Base-by-base conservation (phyloP, 2,797 vertebrate genomes). In the Ptychadena robeensis region DNA sequence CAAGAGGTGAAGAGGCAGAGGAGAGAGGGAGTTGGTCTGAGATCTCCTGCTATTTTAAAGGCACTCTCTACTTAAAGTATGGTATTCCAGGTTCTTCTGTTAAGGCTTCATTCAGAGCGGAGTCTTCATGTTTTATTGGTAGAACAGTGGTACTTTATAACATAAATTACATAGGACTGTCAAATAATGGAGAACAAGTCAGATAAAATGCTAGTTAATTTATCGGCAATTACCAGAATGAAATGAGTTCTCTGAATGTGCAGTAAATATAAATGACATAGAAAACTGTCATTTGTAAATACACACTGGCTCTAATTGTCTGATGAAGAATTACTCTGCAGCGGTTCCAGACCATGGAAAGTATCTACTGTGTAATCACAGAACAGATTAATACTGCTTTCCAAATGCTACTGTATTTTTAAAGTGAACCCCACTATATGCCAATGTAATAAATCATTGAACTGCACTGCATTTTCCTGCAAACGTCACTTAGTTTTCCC, bases 201-300 rank as follows among this genome's bases (percentile, higher is more conserved):
- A 61, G 25, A 61, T 9, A 18, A 53, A 25, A 28, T 61, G 25
- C 59, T 61, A 9, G 11, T 61, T 61, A 61, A 61, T 61, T 61
- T 61, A 61, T 61, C 28, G 25, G n/a, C 59, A 61, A 61, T 61
- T 61, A 28, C n/a, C n/a, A 28, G 28, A 61, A 61, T 61, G 59
- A 61, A 61, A 61, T 61, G 59, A 61, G 59, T 61, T 61, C 25
- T 61, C 59, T 61, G 59, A 61, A 61, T 61, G 59, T 61, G 59
- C 59, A 27, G 27, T 61, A 61, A 61, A 28, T 61, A 61, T 61
- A 25, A 61, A 61, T 28, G 27, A 25, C 59, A 61, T 25, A 27
- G 59, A 25, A 61, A 61, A 61, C 59, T 61, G 59, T 28, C 59
- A 61, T 61, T 61, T 61, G 59, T 61, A 61, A 61, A 61, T 61